These are phyloP conservation scores for Eulacestoma nigropectus DNA, from an alignment of 2,113 vertebrate genomes.

Conservation along the genomic window DNA sequence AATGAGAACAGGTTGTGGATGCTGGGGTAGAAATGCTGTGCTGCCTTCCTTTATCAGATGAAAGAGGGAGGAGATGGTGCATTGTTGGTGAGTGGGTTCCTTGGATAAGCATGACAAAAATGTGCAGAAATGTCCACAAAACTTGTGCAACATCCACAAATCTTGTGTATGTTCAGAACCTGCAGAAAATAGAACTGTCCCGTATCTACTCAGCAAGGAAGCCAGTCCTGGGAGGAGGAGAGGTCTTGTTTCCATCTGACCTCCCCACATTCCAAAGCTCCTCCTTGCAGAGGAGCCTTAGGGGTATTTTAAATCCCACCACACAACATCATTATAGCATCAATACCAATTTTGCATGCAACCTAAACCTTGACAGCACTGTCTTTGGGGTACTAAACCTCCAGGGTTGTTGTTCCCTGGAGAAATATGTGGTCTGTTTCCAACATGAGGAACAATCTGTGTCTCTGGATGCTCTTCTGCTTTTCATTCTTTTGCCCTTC, in stretches of 20 bases:
- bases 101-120: not conserved
- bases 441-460: not conserved
- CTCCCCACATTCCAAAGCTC: not conserved
- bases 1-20: not conserved
- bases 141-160: not conserved
- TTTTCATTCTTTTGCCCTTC: not conserved
- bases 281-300: not conserved
- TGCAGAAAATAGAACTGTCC: not conserved
- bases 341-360: not conserved
- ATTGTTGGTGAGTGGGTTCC: not conserved
- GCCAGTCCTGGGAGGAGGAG: not conserved
- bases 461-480: not conserved
- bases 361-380: not conserved
- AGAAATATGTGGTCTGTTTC: not conserved
- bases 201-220: not conserved
- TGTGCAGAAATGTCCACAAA: not conserved
- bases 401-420: not conserved
- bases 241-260: not conserved
- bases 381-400: not conserved
- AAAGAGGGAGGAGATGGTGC: not conserved
- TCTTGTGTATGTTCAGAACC: not conserved
- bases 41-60: not conserved
- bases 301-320: not conserved
- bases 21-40: not conserved
- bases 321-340: not conserved